Base-by-base conservation (phyloP, 2,888 invertebrate species). In the Drosophila macrospina region DNA sequence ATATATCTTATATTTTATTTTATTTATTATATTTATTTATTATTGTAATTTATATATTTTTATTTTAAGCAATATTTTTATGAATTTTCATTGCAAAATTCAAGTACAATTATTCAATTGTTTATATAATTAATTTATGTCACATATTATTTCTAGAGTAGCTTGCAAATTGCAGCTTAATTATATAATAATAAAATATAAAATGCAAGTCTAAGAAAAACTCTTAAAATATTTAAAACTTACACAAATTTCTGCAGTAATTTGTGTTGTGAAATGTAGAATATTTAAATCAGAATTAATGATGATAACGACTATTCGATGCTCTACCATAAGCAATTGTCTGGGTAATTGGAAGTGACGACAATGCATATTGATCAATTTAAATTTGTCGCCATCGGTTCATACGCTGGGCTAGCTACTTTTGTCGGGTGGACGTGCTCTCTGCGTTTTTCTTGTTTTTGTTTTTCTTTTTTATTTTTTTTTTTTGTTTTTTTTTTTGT, bases 391-490 rank as follows among this genome's bases (percentile, higher is more conserved):
- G 34, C 39, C 42, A 52, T 42, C 15, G 28, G 20, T 36, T 41
- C 24, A 15, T 20, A 11, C 41, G 41, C 41, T 41, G n/a, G n/a
- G n/a, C n/a, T 20, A 41, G 20, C 34, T 24, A 45, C 39, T 60
- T 78, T 74, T 82, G 79, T 79, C 66, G 70, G 86, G 66, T 84
- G 85, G 24, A 44, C 34, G 11, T 42, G 45, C 20, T 32, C 20
- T 32, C n/a, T 1, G 42, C 15, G 13, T 28, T 44, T 11, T 37
- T 37, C 28, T 41, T 34, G 44, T 52, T 47, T 26, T 6, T 26
- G 6, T 26, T 7, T 26, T 7, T 26, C 26, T 26, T 7, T 26
- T 5, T 26, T 5, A 4, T 5, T 26, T 5, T 26, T 5, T 26
- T 5, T 26, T 5, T 26, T 5, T 26, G 4, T 26, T 5, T 26